Conservation (phyloP, 2,113 vertebrate genomes). For the Corythornis cristatus region DNA sequence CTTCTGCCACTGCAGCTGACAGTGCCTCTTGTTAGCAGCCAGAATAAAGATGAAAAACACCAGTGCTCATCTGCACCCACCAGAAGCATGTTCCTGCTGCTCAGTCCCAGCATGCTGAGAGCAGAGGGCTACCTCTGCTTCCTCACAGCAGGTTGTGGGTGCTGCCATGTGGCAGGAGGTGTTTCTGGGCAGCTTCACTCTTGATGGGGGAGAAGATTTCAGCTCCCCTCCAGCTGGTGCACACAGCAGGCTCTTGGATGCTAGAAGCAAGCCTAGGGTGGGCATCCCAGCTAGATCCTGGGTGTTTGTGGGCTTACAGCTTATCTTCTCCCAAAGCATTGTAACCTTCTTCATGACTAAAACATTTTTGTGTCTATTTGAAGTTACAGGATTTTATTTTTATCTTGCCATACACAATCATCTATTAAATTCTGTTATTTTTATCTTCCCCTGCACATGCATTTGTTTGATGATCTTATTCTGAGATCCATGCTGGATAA, state of each 20-base stretch:
- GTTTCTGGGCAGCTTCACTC: neutral
- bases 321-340: neutral
- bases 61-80: neutral
- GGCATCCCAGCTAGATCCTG: neutral
- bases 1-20: neutral
- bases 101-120: neutral
- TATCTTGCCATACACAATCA: neutral
- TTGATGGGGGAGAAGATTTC: neutral
- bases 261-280: neutral
- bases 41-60: neutral
- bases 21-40: neutral
- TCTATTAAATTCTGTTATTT: neutral
- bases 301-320: neutral
- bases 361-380: neutral
- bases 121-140: fast-evolving
- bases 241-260: neutral
- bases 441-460: neutral
- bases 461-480: neutral
- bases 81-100: neutral
- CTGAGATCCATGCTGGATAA: neutral
- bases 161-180: neutral
- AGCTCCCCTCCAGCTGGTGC: neutral
- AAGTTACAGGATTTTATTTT: neutral
- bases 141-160: fast-evolving
- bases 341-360: neutral